These are phyloP conservation scores for Micrasema longulum DNA, from an alignment of 1,140 invertebrate species.

Conservation along the genomic window DNA sequence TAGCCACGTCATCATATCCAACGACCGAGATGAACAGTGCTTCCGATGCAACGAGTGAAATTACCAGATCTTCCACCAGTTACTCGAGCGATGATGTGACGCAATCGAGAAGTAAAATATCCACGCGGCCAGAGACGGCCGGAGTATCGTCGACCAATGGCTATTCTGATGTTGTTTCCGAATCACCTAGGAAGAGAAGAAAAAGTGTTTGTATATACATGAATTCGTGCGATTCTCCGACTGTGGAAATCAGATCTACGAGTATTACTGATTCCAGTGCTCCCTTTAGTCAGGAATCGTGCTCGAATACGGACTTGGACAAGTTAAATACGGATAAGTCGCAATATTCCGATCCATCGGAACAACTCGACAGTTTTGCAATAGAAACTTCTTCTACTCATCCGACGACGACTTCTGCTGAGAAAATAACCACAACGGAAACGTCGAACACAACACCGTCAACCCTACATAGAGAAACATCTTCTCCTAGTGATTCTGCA, in stretches of 20 bases:
- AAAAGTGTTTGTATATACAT: slow-evolving; percentile 50
- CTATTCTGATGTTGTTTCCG: slow-evolving; percentile 4
- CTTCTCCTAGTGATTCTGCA: slow-evolving; percentile 49
- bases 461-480: slow-evolving; percentile 33
- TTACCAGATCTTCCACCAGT: slow-evolving; percentile 48
- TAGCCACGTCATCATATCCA: slow-evolving; percentile 52
- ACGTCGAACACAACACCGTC: slow-evolving; percentile 25
- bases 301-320: slow-evolving; percentile 4
- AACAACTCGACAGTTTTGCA: not conserved
- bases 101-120: slow-evolving; percentile 33
- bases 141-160: slow-evolving; percentile 36
- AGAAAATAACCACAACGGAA: slow-evolving; percentile 45
- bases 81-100: slow-evolving; percentile 52
- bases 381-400: slow-evolving; percentile 10
- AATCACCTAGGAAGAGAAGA: slow-evolving; percentile 46
- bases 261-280: slow-evolving; percentile 37
- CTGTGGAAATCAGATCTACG: slow-evolving; percentile 40
- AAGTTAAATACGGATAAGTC: slow-evolving; percentile 1
- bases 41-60: slow-evolving; percentile 37
- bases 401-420: slow-evolving; percentile 35
- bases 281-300: slow-evolving; percentile 24
- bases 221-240: slow-evolving; percentile 47
- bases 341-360: not conserved
- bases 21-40: slow-evolving; percentile 36
- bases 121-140: slow-evolving; percentile 40